These are phyloP conservation scores for Muraenolepis orangiensis DNA, from an alignment of 2,797 vertebrate genomes.

Conservation along the genomic window DNA sequence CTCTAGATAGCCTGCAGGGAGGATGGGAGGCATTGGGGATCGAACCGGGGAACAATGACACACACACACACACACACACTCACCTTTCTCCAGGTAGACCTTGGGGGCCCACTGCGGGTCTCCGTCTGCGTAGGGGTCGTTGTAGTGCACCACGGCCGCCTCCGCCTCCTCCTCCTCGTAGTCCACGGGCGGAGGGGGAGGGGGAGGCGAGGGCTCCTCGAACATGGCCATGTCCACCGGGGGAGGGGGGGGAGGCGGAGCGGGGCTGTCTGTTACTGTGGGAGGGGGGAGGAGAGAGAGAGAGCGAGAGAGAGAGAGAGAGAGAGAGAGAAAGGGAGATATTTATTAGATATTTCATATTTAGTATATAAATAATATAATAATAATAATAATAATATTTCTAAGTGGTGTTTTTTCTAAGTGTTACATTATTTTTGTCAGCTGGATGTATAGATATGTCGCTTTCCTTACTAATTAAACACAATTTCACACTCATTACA, in stretches of 20 bases:
- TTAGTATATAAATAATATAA: too few species aligned
- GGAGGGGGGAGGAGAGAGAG: background rate
- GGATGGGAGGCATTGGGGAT: too few species aligned
- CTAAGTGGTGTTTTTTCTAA: too few species aligned
- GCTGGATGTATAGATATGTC: background rate
- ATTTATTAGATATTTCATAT: background rate
- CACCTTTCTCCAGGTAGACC: conserved; percentile 95
- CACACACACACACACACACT: conserved; percentile 2
- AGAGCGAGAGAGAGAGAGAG: background rate
- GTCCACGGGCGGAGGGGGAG: conserved; percentile 93
- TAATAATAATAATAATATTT: too few species aligned
- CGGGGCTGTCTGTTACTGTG: conserved; percentile 95
- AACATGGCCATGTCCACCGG: conserved; percentile 92
- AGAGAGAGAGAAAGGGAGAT: background rate
- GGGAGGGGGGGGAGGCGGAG: conserved; percentile 92
- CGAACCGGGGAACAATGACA: too few species aligned
- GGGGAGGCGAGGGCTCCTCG: conserved; percentile 91
- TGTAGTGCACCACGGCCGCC: conserved; percentile 88
- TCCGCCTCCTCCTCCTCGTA: conserved; percentile 93
- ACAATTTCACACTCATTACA: background rate
- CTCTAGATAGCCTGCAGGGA: too few species aligned
- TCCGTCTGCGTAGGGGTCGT: conserved; percentile 92
- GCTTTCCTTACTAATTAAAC: background rate
- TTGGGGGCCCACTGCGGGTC: conserved; percentile 98
- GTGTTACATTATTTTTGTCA: too few species aligned